Base-by-base conservation (phyloP, 2,797 vertebrate genomes). In the Coracias cyanogaster region DNA sequence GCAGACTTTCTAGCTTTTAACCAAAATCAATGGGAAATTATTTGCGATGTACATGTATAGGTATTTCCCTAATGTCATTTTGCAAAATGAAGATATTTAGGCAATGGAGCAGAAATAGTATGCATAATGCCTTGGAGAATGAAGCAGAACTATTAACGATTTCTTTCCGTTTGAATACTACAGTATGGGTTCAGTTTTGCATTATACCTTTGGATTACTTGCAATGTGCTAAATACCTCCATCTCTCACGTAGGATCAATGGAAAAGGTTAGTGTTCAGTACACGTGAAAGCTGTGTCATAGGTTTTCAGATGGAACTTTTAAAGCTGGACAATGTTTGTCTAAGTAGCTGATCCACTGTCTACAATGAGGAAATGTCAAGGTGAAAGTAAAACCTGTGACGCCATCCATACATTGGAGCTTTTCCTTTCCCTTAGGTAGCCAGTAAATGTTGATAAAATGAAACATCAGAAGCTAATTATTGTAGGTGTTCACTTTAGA, bases 311-410 rank as follows among this genome's bases (percentile, higher is more conserved):
- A 31, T 20, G 92, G 82, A 94, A 89, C 86, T 92, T 96, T 91
- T 64, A 86, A 90, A 94, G 71, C 85, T 93, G 83, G 67, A 89
- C 79, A 89, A 92, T 94, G 35, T 92, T 95, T 94, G 67, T 88
- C 82, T 86, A 89, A 86, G 80, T 43, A 84, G 86, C 70, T 93
- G 93, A 92, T 96, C 87, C 85, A 60, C 86, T 0, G 0, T 78
- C 77, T 88, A 46, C 91, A 82, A 72, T 64, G 73, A 92, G 85
- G 95, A 96, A 96, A 94, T 91, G 84, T 94, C 94, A 95, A 88
- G 66, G 55, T 86, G 70, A 84, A 93, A 96, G 93, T 89, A 94
- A 96, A 96, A 83, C 78, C 74, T 77, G 41, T 86, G 80, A 81
- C 83, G 78, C 71, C 28, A 49, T 70, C 91, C 79, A 91, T 94